Evolutionary conservation across 2,113 vertebrate species (phyloP).

Genomic region (Pseudorhombus dupliciocellatus): DNA sequence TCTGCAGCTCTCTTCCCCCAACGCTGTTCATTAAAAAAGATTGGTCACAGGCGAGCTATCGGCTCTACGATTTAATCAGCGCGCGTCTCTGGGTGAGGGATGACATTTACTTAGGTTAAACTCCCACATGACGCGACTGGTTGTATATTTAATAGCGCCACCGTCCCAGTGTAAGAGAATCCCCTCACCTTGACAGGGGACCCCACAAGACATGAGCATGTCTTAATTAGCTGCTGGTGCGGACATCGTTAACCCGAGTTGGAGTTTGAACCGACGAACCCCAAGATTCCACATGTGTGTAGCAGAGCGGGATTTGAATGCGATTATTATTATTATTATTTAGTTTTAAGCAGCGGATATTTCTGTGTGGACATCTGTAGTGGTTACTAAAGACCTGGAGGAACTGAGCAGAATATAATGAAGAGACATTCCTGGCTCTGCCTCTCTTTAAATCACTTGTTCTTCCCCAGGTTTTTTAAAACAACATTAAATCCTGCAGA

Average conservation of each 20-base stretch:
- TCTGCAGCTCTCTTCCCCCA: not conserved
- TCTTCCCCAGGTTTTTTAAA: no score
- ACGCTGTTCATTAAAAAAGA: conserved; percentile 24
- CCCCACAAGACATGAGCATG: conserved; percentile 4
- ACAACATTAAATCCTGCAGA: no score
- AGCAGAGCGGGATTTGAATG: not conserved
- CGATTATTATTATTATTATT: not conserved
- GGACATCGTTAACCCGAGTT: conserved; percentile 10
- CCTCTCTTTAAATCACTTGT: no score
- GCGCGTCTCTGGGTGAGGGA: conserved; percentile 17
- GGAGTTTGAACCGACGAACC: conserved; percentile 14
- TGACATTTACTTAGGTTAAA: conserved; percentile 52
- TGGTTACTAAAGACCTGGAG: no score
- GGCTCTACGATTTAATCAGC: conserved; percentile 40
- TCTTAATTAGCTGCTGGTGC: conserved; percentile 27
- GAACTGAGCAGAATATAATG: no score
- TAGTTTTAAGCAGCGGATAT: not conserved
- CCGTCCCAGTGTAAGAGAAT: conserved; percentile 2
- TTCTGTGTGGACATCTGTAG: no score
- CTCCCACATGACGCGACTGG: conserved; percentile 1
- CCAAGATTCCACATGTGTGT: not conserved
- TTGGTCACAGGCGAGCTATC: conserved; percentile 12
- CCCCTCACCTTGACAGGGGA: not conserved
- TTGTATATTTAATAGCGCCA: conserved; percentile 36
- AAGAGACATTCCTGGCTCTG: no score